Percentiles rank a stretch among this genome's conserved stretches.
phyloP scores from a whole-genome alignment of 2,113 vertebrate species.

The Gavialis gangeticus region DNA sequence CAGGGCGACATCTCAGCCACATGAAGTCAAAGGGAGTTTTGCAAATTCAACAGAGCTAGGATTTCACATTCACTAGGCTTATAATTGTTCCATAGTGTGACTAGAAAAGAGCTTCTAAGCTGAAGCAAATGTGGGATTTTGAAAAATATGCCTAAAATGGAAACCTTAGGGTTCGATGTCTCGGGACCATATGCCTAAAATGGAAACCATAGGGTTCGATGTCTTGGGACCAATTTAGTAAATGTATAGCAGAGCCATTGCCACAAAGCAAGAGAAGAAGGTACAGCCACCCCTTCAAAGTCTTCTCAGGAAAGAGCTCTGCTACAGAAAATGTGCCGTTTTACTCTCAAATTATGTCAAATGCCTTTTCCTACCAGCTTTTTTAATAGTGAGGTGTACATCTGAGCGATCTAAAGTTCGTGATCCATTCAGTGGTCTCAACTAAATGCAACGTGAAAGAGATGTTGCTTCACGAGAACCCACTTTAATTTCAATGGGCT shows the following conservation, averaged over 20 bases:
- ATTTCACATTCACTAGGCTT: neutral
- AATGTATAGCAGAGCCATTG: neutral
- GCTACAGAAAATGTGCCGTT: neutral
- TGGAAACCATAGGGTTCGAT: neutral
- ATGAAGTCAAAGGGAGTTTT: neutral
- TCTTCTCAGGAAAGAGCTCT: neutral
- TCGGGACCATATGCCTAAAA: fast-evolving
- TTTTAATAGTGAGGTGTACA: no score
- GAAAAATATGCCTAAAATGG: neutral
- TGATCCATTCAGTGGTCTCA: neutral
- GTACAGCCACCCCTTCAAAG: neutral
- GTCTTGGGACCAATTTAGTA: neutral
- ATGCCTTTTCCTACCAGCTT: neutral
- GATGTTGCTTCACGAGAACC: neutral
- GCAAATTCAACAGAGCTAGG: neutral
- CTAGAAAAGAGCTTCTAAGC: neutral
- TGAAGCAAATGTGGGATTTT: fast-evolving
- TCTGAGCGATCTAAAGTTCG: neutral
- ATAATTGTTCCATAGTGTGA: neutral
- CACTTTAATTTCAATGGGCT: neutral
- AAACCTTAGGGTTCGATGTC: fast-evolving
- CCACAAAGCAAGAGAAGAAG: fast-evolving
- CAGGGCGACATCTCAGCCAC: neutral
- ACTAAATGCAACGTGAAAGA: neutral
- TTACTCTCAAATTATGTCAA: fast-evolving